phyloP scores from a whole-genome alignment of 2,888 invertebrate genomes.

The Pollenia labialis region DNA sequence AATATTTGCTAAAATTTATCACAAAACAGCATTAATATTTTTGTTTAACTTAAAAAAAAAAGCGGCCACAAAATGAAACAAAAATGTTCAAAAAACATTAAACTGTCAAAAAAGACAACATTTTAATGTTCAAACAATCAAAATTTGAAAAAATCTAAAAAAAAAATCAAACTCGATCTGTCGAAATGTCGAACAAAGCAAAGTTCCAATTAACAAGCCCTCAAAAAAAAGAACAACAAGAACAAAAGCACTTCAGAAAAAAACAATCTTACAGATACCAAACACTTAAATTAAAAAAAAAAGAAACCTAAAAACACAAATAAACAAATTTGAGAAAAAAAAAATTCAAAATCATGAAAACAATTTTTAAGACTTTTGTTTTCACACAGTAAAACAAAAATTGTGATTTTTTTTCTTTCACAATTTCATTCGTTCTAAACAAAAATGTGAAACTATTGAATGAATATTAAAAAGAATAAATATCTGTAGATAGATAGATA shows the following conservation, averaged over 20 bases:
- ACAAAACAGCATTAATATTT: constrained; percentile 9
- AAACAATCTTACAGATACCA: not conserved
- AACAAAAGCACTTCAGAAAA: constrained; percentile 4
- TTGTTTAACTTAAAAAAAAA: not conserved
- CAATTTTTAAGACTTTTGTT: constrained; percentile 28
- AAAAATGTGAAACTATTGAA: constrained; percentile 57
- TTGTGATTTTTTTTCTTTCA: constrained; percentile 9
- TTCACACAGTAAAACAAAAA: constrained; percentile 59
- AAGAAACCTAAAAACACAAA: constrained; percentile 17
- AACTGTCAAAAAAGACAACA: constrained; percentile 59
- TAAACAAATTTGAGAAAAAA: constrained; percentile 9
- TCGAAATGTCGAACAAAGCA: constrained; percentile 65
- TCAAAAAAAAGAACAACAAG: constrained; percentile 33
- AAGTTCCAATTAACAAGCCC: constrained; percentile 66
- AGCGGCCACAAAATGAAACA: not conserved
- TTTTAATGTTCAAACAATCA: constrained; percentile 39
- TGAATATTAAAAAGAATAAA: constrained; percentile 44
- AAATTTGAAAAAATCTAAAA: constrained; percentile 34
- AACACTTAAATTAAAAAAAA: constrained; percentile 15
- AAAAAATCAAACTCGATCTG: constrained; percentile 65
- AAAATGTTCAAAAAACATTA: constrained; percentile 26
- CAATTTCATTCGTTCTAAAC: not conserved
- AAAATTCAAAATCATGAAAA: constrained; percentile 14
- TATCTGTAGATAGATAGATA: constrained; percentile 12
- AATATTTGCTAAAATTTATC: not conserved